Evolutionary conservation across 2,113 vertebrate species (phyloP), one percentile per base, ranked within the genome.

Genomic region (Nannospalax galili): DNA sequence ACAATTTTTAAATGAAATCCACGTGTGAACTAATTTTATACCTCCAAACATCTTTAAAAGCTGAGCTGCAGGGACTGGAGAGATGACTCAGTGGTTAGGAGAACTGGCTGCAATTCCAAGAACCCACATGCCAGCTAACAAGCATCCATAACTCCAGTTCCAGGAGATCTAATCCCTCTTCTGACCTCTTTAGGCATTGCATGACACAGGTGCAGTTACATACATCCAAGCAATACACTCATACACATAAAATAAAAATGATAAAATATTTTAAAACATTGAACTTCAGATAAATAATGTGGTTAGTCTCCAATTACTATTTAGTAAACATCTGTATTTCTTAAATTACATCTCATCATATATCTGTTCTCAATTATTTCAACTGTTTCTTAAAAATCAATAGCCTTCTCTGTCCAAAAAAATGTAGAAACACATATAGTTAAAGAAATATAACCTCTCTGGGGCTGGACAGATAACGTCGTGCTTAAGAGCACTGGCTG

Each of bases 1-100:
- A 74, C 11, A 88, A 52, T 56, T 94, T 92, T 87, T 69, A 87
- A 95, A 62, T 90, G 7, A 93, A 84, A 10, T 62, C 8, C n/a
- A 75, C 8, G 26, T 77, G 22, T 24, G 0, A 24, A 84, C 65
- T 73, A 58, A 86, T 30, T 95, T 86, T 45, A 58, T 67, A 7
- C 67, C 56, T 89, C 16, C 62, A 84, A 74, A 4, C 16, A 16
- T 7, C 62, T 92, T 94, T 78, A 79, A 82, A 67, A 90, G 5
- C 62, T 90, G 88, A 70, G 7, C 6, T 52, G 48, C 48, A 52
- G 48, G 48, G 11, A 11, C 48, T 52, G 48, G 48, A 52, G 48
- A 52, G 48, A 52, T 52, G 48, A 11, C 48, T 52, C 48, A 52
- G 48, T 52, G 48, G 48, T 52, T 52, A 52, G 11, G 48, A 52